Base-by-base conservation (phyloP, 2,113 vertebrate genomes). In the Macaca nemestrina region DNA sequence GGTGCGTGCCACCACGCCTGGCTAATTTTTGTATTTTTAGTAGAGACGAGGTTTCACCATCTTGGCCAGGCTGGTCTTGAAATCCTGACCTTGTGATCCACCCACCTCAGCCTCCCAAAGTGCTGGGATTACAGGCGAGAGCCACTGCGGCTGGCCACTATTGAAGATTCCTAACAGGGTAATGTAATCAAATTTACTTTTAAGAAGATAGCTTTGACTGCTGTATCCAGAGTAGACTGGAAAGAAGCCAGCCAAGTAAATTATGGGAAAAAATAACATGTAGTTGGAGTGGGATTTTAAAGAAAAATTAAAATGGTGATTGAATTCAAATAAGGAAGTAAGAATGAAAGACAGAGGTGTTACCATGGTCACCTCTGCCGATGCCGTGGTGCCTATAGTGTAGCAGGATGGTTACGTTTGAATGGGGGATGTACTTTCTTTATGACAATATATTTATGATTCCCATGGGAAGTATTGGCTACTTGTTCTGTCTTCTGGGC, bases 341-440 rank as follows among this genome's bases (percentile, higher is more conserved):
- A 68, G 45, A 59, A 84, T 3, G 64, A 27, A 75, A 78, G 30
- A 30, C 2, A 45, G 1, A 20, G 16, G 3, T 8, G 5, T 14
- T 11, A 40, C 23, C 72, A 35, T 0, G 20, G 17, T 45, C 4
- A 9, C 14, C 30, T 68, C 3, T 48, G 18, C 13, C 27, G 40
- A 57, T 0, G 23, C 14, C 73, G 9, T 0, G 0, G 35, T 25
- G 23, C 23, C 12, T 18, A 35, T 2, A 1, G 9, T 30, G 12
- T 12, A 35, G 22, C 8, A 45, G 27, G 27, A 8, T 6, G 27
- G 4, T 7, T 8, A 14, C 25, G 11, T 64, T 11, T 43, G 5
- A 8, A 32, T 10, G 11, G 8, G 68, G 3, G 18, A 32, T n/a
- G 3, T 7, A 16, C 81, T 93, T 94, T 67, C 64, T 38, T 52